phyloP scores from a whole-genome alignment of 1,140 invertebrate species.

The Acromyrmex charruanus region DNA sequence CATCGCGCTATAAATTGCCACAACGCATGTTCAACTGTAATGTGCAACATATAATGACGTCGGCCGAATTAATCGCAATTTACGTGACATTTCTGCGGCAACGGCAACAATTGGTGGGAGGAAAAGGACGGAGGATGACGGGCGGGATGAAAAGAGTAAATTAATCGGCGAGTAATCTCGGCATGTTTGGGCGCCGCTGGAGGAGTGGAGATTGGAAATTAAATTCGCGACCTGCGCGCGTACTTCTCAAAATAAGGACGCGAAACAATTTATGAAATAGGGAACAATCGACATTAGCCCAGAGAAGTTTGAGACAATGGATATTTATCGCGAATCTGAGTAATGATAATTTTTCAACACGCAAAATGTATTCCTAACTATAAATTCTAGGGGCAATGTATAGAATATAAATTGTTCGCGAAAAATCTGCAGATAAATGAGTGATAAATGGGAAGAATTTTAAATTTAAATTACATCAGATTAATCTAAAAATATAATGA shows the following conservation, averaged over 20 bases:
- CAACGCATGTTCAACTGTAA: neutral
- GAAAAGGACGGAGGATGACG: neutral
- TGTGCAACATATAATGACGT: conserved; percentile 61
- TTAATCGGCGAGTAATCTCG: conserved; percentile 69
- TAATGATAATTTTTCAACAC: conserved; percentile 43
- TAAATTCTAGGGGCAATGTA: neutral
- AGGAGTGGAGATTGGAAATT: conserved; percentile 52
- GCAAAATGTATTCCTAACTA: conserved; percentile 1
- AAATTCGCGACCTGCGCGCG: conserved; percentile 39
- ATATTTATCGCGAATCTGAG: conserved; percentile 25
- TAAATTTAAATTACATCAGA: neutral
- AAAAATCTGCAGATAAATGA: neutral
- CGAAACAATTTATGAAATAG: neutral
- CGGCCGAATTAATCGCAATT: conserved; percentile 69
- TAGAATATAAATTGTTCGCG: conserved; percentile 10
- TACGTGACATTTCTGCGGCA: conserved; percentile 31
- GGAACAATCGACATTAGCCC: neutral
- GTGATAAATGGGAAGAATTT: neutral
- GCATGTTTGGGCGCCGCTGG: conserved; percentile 25
- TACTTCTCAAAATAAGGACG: conserved; percentile 42
- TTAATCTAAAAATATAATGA: conserved; percentile 4
- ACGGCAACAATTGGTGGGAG: conserved; percentile 41
- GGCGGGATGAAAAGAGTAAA: conserved; percentile 41
- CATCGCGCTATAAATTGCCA: neutral
- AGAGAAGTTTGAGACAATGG: neutral